Conservation (phyloP, 1,140 invertebrate genomes). For the Thaumetopoea pityocampa region DNA sequence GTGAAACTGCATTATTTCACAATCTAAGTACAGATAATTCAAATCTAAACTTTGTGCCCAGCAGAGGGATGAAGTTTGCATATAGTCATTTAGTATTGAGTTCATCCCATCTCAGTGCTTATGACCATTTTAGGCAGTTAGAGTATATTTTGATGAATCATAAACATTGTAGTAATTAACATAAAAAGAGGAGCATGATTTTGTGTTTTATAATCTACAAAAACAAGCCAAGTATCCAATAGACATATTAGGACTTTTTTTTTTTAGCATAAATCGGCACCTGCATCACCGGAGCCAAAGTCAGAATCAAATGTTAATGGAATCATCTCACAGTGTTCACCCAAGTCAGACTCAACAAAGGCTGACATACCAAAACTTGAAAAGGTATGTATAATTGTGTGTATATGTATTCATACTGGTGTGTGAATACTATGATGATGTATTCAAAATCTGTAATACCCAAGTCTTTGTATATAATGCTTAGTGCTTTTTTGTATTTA, state of each 20-base stretch:
- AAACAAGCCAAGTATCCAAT: background rate
- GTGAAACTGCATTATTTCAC: no score
- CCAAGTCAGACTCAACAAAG: conserved; percentile 49
- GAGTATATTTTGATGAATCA: no score
- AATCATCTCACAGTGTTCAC: conserved; percentile 39
- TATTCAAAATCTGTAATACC: no score
- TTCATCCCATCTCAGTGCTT: no score
- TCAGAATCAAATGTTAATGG: conserved; percentile 47
- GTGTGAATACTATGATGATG: no score
- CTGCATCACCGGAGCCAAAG: conserved; percentile 38
- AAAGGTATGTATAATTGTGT: conserved; percentile 39
- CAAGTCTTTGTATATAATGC: background rate
- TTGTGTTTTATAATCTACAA: background rate
- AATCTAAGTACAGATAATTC: no score
- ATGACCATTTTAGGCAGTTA: no score
- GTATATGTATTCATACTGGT: background rate
- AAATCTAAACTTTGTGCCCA: no score
- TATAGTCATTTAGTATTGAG: no score
- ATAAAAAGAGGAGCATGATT: background rate
- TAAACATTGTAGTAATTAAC: no score
- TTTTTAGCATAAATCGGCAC: conserved; percentile 41
- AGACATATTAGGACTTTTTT: conserved; percentile 2
- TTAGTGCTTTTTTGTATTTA: conserved; percentile 12
- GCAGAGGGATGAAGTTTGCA: no score
- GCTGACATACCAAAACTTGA: conserved; percentile 50